Evolutionary conservation across 2,888 invertebrate species (phyloP), one percentile per base, ranked within the genome.

Genomic region (Drosophila tanythrix): DNA sequence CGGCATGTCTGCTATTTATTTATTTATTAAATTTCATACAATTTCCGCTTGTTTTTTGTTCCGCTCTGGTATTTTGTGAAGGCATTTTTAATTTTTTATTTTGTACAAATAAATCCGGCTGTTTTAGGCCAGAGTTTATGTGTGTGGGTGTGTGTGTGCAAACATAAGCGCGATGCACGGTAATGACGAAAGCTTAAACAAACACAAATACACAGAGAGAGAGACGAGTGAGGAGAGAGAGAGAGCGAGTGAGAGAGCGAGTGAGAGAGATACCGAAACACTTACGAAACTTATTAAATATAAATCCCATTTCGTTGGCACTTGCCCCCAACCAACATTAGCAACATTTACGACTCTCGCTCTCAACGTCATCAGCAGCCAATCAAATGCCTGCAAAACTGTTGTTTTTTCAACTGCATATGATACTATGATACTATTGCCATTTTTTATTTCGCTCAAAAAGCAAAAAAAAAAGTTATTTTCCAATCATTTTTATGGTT

Each of bases 81-180:
- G 81, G 81, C 73, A 79, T 81, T 79, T 81, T 79, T 81, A 79
- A 79, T 79, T 79, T 76, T 81, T 79, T 68, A 81, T 76, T 65
- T 74, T 74, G 50, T 53, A 58, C 64, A 79, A 79, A 79, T 80
- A 80, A 72, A 80, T 68, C 71, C 76, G 51, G 53, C 29, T 64
- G 13, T 27, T 35, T 35, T 57, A 31, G 25, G 52, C 50, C 15
- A 51, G 18, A 25, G 18, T 36, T 25, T 36, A 43, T 11, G n/a
- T 35, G 43, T 53, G 48, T 10, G 50, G 48, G 57, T 64, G 57
- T 61, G 61, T 64, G 62, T 57, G 52, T 36, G 50, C 27, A 52
- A 40, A 46, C 73, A 76, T 70, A 67, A 79, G 57, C 61, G 60
- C 78, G 61, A 33, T 43, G 72, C 61, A 70, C 50, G 70, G 70